These are phyloP conservation scores for Mamestra brassicae DNA, from an alignment of 2,888 invertebrate genomes.

Conservation along the genomic window DNA sequence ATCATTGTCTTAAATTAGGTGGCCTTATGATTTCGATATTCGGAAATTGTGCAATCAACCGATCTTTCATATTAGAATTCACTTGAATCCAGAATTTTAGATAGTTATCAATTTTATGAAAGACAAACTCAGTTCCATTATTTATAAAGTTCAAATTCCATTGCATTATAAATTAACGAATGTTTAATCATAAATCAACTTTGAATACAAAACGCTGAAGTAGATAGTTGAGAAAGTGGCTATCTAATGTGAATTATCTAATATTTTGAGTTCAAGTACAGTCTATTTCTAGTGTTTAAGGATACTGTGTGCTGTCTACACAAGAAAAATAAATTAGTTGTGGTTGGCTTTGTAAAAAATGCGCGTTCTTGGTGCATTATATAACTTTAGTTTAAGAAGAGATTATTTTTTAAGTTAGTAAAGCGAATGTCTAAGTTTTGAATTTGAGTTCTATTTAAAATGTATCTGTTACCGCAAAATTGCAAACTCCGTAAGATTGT, in stretches of 20 bases:
- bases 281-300: conserved; percentile 43
- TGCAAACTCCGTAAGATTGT: no score
- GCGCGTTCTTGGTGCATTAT: conserved; percentile 63
- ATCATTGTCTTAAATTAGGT: not conserved
- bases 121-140: not conserved
- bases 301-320: conserved; percentile 43
- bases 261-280: conserved; percentile 32
- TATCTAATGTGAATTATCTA: not conserved
- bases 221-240: conserved; percentile 11
- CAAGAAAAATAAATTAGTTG: conserved; percentile 29
- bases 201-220: not conserved
- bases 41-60: conserved; percentile 42
- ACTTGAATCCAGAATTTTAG: conserved; percentile 16
- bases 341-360: conserved; percentile 60
- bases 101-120: not conserved
- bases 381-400: conserved; percentile 48
- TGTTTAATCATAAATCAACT: conserved; percentile 7
- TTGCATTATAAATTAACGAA: not conserved
- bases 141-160: not conserved
- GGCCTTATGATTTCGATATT: conserved; percentile 17
- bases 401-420: conserved; percentile 59
- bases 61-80: conserved; percentile 15
- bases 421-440: conserved; percentile 51
- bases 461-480: no score
- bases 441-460: conserved; percentile 63